phyloP scores from a whole-genome alignment of 2,797 vertebrate genomes.

The Oreochromis mossambicus region DNA sequence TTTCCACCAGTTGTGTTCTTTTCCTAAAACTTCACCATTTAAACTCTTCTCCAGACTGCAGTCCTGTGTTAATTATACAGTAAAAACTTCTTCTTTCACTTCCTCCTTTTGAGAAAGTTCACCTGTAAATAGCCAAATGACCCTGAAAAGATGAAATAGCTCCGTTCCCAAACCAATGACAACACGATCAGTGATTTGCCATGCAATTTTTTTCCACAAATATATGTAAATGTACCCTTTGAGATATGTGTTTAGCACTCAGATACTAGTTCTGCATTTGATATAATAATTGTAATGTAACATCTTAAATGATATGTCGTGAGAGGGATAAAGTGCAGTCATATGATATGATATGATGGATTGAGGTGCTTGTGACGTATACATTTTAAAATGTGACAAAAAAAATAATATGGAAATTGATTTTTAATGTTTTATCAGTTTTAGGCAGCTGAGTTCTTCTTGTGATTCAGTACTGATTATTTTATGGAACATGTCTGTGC shows the following conservation, averaged over 20 bases:
- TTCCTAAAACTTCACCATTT: conserved; percentile 12
- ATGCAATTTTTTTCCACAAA: conserved; percentile 47
- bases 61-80: conserved; percentile 14
- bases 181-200: conserved; percentile 55
- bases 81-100: neutral
- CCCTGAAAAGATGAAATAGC: conserved; percentile 3
- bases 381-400: conserved; percentile 57
- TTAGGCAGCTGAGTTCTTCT: conserved; percentile 63
- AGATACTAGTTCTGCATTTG: conserved; percentile 73
- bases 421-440: conserved; percentile 59
- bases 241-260: conserved; percentile 70
- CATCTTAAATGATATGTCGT: conserved; percentile 64
- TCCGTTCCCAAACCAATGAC: neutral
- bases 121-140: conserved; percentile 65
- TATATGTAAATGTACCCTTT: conserved; percentile 69
- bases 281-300: conserved; percentile 70
- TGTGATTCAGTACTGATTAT: conserved; percentile 58
- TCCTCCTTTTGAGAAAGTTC: conserved; percentile 16
- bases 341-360: conserved; percentile 48
- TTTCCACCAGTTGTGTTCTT: conserved; percentile 28
- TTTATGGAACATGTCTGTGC: conserved; percentile 50
- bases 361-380: conserved; percentile 67
- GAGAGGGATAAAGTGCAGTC: conserved; percentile 63
- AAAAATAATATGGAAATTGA: conserved; percentile 35
- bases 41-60: conserved; percentile 13